Percentiles rank a stretch among this genome's conserved stretches.
These are phyloP conservation scores for Stenodema calcarata DNA, from an alignment of 2,888 invertebrate species.

Conservation along the genomic window DNA sequence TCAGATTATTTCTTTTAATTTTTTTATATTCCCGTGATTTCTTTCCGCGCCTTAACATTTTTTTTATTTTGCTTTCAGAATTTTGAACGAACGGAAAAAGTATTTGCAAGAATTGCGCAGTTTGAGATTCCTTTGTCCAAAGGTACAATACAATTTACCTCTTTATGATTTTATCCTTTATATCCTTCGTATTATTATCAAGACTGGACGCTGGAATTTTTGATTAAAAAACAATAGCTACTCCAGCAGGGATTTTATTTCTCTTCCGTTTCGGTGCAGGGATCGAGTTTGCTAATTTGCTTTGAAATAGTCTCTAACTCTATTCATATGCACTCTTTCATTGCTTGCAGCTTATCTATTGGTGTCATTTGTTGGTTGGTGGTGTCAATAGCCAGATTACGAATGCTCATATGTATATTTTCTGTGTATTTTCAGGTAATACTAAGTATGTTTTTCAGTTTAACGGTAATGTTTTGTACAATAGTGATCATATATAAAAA, in stretches of 20 bases:
- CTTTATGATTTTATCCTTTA: slow-evolving; percentile 8
- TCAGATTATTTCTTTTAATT: neutral
- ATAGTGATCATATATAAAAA: too few relatives aligned
- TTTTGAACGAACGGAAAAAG: slow-evolving; percentile 44
- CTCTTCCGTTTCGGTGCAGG: slow-evolving; percentile 32
- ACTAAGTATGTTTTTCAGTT: too few relatives aligned
- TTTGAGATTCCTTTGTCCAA: slow-evolving; percentile 39
- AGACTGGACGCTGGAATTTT: neutral
- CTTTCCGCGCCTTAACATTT: slow-evolving; percentile 22
- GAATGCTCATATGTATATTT: too few relatives aligned
- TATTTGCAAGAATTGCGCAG: slow-evolving; percentile 33
- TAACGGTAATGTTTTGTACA: too few relatives aligned
- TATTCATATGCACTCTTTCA: neutral
- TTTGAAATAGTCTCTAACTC: slow-evolving; percentile 8
- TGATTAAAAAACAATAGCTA: neutral
- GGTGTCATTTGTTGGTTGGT: neutral
- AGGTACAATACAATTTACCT: slow-evolving; percentile 32
- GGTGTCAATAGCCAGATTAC: neutral
- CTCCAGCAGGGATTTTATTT: neutral
- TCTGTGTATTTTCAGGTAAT: too few relatives aligned
- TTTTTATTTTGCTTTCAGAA: slow-evolving; percentile 47
- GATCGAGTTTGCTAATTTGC: slow-evolving; percentile 33
- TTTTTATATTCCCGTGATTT: neutral
- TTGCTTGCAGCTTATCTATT: neutral
- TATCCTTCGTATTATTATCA: slow-evolving; percentile 8